Percentiles rank a stretch among this genome's conserved stretches.
Evolutionary conservation across 2,888 invertebrate genomes (phyloP).

Genomic region (Drosophila emarginata): DNA sequence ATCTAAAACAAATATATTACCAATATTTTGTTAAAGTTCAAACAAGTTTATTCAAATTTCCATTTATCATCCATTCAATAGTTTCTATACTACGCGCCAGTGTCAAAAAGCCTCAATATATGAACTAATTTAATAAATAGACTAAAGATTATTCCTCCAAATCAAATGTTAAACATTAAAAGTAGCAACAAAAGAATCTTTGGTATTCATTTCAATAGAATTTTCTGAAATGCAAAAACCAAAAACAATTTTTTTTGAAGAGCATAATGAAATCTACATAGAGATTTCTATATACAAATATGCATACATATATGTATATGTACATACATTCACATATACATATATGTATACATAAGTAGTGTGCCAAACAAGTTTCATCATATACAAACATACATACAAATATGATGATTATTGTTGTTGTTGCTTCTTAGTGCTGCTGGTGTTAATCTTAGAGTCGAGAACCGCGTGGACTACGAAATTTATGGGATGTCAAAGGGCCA

Average conservation of each 20-base stretch:
- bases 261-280: constrained; percentile 4
- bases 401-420: constrained; percentile 11
- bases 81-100: background rate
- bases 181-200: background rate
- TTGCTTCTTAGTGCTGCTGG: constrained; percentile 21
- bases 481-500: constrained; percentile 78
- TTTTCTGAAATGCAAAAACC: constrained; percentile 39
- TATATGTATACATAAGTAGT: constrained; percentile 19
- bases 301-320: constrained; percentile 23
- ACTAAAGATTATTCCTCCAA: background rate
- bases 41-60: background rate
- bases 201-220: constrained; percentile 30
- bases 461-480: constrained; percentile 66
- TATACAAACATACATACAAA: background rate
- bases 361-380: constrained; percentile 40
- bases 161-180: background rate
- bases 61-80: background rate
- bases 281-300: constrained; percentile 11
- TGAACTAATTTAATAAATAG: constrained; percentile 11
- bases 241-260: constrained; percentile 4
- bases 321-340: constrained; percentile 17
- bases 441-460: constrained; percentile 46
- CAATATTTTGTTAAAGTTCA: background rate
- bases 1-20: no score
- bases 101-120: background rate